Evolutionary conservation across 2,113 vertebrate species (phyloP).

Genomic region (Syrmaticus mikado): DNA sequence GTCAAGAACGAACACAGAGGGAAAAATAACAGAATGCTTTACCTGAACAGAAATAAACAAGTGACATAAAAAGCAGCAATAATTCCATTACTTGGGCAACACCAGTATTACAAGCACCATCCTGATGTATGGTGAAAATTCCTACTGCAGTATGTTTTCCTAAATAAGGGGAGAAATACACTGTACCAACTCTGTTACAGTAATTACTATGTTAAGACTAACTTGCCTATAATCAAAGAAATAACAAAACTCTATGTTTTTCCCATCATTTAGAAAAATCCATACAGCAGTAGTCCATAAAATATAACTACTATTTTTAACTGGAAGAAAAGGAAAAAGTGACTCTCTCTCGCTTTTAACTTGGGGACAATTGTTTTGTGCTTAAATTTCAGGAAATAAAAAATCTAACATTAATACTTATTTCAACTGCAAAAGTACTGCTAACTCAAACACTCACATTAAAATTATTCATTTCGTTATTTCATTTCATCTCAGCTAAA

Average conservation of each 20-base stretch:
- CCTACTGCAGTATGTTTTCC: background rate
- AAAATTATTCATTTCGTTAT: background rate
- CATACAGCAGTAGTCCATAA: background rate
- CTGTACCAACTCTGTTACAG: background rate
- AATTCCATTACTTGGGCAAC: background rate
- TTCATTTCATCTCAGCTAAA: background rate
- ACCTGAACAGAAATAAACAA: slow-evolving; percentile 44
- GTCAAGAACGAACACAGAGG: slow-evolving; percentile 37
- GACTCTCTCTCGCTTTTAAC: background rate
- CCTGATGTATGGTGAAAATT: background rate
- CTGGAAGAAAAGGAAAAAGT: background rate
- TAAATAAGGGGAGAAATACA: background rate
- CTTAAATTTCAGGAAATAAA: background rate
- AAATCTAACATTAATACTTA: background rate
- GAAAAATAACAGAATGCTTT: slow-evolving; percentile 56
- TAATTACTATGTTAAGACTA: background rate
- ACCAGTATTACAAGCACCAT: background rate
- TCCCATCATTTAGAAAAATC: background rate
- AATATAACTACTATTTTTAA: background rate
- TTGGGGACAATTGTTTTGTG: background rate
- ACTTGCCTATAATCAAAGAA: background rate
- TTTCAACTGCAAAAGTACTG: background rate
- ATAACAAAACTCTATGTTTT: background rate
- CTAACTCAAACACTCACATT: background rate
- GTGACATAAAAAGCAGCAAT: slow-evolving; percentile 36